These are phyloP conservation scores for Torymus aiolomorphi DNA, from an alignment of 2,888 invertebrate species.

Conservation along the genomic window DNA sequence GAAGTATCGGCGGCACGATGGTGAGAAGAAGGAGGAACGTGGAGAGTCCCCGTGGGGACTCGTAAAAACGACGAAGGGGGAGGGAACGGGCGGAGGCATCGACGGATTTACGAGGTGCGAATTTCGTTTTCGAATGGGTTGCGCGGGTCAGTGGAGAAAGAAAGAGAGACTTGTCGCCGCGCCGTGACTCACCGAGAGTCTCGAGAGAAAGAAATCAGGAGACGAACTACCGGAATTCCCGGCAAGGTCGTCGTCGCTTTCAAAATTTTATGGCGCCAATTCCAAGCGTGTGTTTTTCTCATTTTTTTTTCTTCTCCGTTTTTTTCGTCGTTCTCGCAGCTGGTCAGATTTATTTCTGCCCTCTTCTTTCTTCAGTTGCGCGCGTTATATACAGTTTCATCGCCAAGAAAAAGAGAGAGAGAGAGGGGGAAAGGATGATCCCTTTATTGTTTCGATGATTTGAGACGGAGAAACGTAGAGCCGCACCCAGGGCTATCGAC, in stretches of 20 bases:
- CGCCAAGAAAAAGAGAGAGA: too few species aligned
- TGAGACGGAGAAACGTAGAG: too few species aligned
- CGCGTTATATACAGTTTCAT: too few species aligned
- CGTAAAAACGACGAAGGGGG: slow-evolving; percentile 17
- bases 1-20: background rate
- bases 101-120: slow-evolving; percentile 50
- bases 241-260: slow-evolving; percentile 28
- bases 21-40: background rate
- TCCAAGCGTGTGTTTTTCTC: too few species aligned
- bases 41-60: slow-evolving; percentile 21
- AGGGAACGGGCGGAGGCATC: background rate
- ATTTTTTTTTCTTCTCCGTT: too few species aligned
- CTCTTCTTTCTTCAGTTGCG: too few species aligned
- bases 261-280: slow-evolving; percentile 31
- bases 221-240: background rate
- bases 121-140: slow-evolving; percentile 28
- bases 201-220: background rate
- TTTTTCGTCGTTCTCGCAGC: too few species aligned
- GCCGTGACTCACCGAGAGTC: too few species aligned
- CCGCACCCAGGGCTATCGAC: too few species aligned
- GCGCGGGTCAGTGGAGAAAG: slow-evolving; percentile 18
- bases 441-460: too few species aligned
- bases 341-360: too few species aligned
- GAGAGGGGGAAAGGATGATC: too few species aligned
- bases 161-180: background rate